These are phyloP conservation scores for Haliclystus octoradiatus DNA, from an alignment of 30 jellyfish, hydroid and myxozoan species.

Conservation along the genomic window DNA sequence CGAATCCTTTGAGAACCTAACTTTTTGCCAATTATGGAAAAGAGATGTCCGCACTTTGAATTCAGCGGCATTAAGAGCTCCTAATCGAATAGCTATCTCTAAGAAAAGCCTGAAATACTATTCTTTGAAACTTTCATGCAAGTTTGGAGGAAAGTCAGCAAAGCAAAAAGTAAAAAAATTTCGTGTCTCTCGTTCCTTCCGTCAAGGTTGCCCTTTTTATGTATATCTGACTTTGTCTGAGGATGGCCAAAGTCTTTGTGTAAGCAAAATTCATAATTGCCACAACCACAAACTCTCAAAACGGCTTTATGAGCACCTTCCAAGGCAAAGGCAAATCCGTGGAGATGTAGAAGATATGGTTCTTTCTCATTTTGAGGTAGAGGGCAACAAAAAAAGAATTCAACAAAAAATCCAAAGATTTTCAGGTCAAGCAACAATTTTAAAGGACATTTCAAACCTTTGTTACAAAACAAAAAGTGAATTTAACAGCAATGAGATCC, in stretches of 20 bases:
- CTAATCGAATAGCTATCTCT: slow-evolving; percentile 29
- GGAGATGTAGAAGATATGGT: slow-evolving; percentile 10
- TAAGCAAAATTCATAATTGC: neutral
- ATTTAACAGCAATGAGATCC: slow-evolving; percentile 14
- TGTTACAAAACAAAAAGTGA: slow-evolving; percentile 8
- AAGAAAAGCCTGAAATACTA: slow-evolving; percentile 9
- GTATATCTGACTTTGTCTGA: slow-evolving; percentile 8
- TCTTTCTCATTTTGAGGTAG: slow-evolving; percentile 1
- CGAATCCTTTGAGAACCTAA: slow-evolving; percentile 6
- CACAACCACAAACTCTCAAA: slow-evolving; percentile 14
- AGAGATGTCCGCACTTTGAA: slow-evolving; percentile 27
- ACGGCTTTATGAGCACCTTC: slow-evolving; percentile 18
- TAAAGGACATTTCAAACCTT: slow-evolving; percentile 28
- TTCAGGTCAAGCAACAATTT: slow-evolving; percentile 15
- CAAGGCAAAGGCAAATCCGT: slow-evolving; percentile 19
- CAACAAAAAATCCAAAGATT: slow-evolving; percentile 28
- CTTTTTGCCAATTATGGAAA: slow-evolving; percentile 23
- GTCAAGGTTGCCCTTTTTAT: slow-evolving; percentile 35
- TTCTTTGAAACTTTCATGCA: slow-evolving; percentile 21
- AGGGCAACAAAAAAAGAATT: slow-evolving; percentile 19
- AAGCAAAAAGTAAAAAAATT: slow-evolving; percentile 6
- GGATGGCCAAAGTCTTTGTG: slow-evolving; percentile 19
- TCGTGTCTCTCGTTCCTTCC: slow-evolving; percentile 13
- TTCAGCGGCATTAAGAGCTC: slow-evolving; percentile 21
- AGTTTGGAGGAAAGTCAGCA: slow-evolving; percentile 23